phyloP scores from a whole-genome alignment of 2,888 invertebrate species.

The Hylaea fasciaria region DNA sequence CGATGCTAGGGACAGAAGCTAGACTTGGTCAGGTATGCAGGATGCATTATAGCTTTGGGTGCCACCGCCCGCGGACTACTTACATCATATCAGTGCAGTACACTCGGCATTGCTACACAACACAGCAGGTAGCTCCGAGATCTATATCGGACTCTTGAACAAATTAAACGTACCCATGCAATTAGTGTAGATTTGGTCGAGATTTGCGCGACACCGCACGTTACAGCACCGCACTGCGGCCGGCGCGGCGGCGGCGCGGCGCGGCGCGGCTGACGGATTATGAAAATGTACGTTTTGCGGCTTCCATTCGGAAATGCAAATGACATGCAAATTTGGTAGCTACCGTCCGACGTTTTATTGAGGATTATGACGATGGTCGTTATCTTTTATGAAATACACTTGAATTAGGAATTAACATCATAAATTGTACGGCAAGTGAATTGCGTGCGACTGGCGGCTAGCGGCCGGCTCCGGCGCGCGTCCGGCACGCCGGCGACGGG shows the following conservation, averaged over 20 bases:
- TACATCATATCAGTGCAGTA: too few species aligned
- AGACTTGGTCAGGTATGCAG: too few species aligned
- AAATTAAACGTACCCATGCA: conserved; percentile 6
- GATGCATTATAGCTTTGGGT: too few species aligned
- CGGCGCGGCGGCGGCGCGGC: background rate
- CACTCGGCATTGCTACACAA: background rate
- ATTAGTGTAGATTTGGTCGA: conserved; percentile 8
- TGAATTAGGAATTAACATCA: background rate
- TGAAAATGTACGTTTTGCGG: background rate
- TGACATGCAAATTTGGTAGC: background rate
- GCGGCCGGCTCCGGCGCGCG: too few species aligned
- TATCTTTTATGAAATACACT: background rate
- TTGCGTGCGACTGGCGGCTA: too few species aligned
- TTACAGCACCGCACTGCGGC: too few species aligned
- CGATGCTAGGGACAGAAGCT: too few species aligned
- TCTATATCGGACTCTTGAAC: conserved; percentile 11
- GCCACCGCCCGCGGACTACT: too few species aligned
- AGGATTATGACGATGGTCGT: background rate
- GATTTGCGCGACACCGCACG: conserved; percentile 14
- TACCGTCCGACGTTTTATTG: background rate
- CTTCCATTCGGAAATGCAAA: conserved; percentile 1
- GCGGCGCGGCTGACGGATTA: background rate
- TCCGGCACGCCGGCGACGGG: background rate
- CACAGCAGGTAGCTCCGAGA: background rate
- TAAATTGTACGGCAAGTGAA: background rate